These are phyloP conservation scores for Nasonia longicornis DNA, from an alignment of 1,140 invertebrate species.

Conservation along the genomic window DNA sequence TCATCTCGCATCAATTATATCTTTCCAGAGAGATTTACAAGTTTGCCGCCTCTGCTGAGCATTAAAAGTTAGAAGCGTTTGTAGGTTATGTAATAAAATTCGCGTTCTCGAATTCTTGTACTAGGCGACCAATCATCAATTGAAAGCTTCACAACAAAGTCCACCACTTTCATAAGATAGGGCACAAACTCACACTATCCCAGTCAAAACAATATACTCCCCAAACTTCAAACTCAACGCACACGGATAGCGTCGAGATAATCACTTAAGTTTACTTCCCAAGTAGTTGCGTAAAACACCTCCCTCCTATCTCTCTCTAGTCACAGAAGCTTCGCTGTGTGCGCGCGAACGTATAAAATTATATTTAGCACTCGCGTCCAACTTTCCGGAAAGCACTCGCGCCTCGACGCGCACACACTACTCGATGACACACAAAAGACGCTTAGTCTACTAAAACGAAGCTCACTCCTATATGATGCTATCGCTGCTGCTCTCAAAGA, in stretches of 20 bases:
- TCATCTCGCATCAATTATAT: too few relatives aligned
- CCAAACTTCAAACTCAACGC: neutral
- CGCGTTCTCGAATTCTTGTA: too few relatives aligned
- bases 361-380: neutral
- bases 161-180: too few relatives aligned
- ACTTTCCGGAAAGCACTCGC: neutral
- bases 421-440: slow-evolving; percentile 4
- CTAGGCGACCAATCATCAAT: too few relatives aligned
- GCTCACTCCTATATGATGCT: neutral
- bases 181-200: neutral
- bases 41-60: too few relatives aligned
- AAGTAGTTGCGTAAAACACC: neutral
- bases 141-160: too few relatives aligned
- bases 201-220: neutral
- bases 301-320: too few relatives aligned
- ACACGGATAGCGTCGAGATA: neutral
- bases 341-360: neutral
- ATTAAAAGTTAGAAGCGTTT: too few relatives aligned
- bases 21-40: too few relatives aligned
- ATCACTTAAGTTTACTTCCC: neutral
- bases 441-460: neutral
- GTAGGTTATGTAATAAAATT: too few relatives aligned
- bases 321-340: neutral
- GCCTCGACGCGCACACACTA: too few relatives aligned
- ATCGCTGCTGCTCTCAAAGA: neutral